These are phyloP conservation scores for Dasysyrphus albostriatus DNA, from an alignment of 2,888 invertebrate genomes.

Conservation along the genomic window DNA sequence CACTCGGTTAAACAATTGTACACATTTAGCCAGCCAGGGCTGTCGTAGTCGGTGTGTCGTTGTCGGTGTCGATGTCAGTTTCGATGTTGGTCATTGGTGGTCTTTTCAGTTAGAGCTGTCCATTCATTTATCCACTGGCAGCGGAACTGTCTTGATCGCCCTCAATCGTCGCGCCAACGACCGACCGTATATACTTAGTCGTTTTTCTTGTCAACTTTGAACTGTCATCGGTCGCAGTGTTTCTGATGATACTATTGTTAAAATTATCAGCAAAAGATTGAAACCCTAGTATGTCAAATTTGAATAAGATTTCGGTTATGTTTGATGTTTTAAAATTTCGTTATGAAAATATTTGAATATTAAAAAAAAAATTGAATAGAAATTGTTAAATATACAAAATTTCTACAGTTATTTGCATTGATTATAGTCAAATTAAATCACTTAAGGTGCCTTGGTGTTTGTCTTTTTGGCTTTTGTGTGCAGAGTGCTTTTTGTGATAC, in stretches of 20 bases:
- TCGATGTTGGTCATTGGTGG: conserved; percentile 51
- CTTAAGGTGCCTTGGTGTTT: conserved; percentile 28
- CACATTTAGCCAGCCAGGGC: conserved; percentile 30
- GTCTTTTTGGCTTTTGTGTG: conserved; percentile 9
- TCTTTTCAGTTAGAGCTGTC: conserved; percentile 60
- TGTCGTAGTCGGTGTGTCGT: conserved; percentile 16
- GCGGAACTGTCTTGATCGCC: conserved; percentile 66
- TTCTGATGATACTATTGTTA: conserved; percentile 1
- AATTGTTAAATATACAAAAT: conserved; percentile 12
- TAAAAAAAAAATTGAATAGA: conserved; percentile 25
- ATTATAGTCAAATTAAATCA: conserved; percentile 20
- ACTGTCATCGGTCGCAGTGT: conserved; percentile 28
- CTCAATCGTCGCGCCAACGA: not conserved
- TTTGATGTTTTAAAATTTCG: conserved; percentile 30
- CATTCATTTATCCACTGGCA: conserved; percentile 72
- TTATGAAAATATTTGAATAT: conserved; percentile 39
- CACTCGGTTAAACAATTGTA: conserved; percentile 35
- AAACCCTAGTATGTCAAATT: conserved; percentile 38
- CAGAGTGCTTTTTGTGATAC: conserved; percentile 24
- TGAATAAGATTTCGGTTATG: conserved; percentile 29
- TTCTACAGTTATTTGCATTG: conserved; percentile 23
- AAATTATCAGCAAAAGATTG: conserved; percentile 35
- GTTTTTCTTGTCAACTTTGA: conserved; percentile 31
- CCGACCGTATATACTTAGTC: conserved; percentile 19
- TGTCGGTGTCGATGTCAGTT: not conserved